Conservation (phyloP, 2,888 invertebrate species). For the Chymomyza caudatula region DNA sequence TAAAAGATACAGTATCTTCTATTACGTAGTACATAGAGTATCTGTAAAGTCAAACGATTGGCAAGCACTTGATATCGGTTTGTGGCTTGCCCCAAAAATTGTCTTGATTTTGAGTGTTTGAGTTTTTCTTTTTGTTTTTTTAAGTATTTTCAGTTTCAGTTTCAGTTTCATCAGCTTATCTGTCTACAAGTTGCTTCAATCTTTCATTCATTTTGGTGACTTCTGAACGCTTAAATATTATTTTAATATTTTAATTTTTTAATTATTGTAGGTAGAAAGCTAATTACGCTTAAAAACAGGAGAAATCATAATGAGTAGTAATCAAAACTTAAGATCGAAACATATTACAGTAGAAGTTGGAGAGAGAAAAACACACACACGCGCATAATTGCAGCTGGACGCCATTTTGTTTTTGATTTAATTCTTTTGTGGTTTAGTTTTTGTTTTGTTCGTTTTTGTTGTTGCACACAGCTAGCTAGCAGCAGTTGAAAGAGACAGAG, state of each 20-base stretch:
- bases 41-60: constrained; percentile 17
- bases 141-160: background rate
- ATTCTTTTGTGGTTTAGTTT: background rate
- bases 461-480: background rate
- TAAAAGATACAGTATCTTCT: background rate
- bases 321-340: constrained; percentile 1
- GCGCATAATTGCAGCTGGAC: too few relatives aligned
- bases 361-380: background rate
- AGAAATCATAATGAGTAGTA: background rate
- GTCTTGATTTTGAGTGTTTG: background rate
- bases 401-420: background rate
- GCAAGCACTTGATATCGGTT: constrained; percentile 10
- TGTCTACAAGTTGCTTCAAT: constrained; percentile 2
- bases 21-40: constrained; percentile 23
- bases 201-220: constrained; percentile 41
- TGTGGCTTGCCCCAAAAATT: constrained; percentile 14
- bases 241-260: constrained; percentile 50
- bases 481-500: background rate
- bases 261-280: constrained; percentile 49
- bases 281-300: background rate
- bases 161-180: background rate
- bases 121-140: constrained; percentile 20
- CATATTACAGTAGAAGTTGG: background rate
- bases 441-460: background rate
- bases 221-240: constrained; percentile 55